phyloP scores from a whole-genome alignment of 2,797 vertebrate genomes.

The Iguana delicatissima region DNA sequence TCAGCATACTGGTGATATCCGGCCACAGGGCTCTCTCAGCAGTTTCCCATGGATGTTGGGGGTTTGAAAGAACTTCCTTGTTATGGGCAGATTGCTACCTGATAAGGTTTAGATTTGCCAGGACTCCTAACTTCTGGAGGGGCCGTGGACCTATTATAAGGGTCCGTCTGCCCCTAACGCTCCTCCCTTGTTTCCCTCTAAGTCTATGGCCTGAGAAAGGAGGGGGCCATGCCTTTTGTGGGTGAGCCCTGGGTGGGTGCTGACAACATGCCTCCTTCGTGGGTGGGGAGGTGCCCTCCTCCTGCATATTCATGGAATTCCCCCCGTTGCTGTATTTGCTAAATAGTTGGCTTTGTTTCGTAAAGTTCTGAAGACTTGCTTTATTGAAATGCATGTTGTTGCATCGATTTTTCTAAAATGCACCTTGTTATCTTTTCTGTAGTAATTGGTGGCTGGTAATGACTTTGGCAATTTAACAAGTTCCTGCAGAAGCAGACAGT shows the following conservation, averaged over 20 bases:
- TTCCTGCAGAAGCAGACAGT: slow-evolving; percentile 83
- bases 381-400: slow-evolving; percentile 86
- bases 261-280: slow-evolving; percentile 68
- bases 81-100: too few relatives aligned
- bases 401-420: slow-evolving; percentile 89
- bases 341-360: slow-evolving; percentile 86
- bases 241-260: slow-evolving; percentile 71
- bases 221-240: slow-evolving; percentile 37
- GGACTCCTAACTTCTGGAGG: too few relatives aligned
- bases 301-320: slow-evolving; percentile 73
- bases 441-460: slow-evolving; percentile 96
- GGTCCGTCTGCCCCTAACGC: background rate
- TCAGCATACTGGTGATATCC: too few relatives aligned
- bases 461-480: slow-evolving; percentile 93
- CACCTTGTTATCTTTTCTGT: slow-evolving; percentile 92
- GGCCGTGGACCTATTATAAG: too few relatives aligned
- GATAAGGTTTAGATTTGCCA: too few relatives aligned
- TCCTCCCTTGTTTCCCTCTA: slow-evolving; percentile 30
- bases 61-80: too few relatives aligned
- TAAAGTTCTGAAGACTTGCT: slow-evolving; percentile 83
- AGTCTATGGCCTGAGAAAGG: slow-evolving; percentile 29
- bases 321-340: slow-evolving; percentile 81
- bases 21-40: too few relatives aligned
- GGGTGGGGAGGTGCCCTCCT: slow-evolving; percentile 38
- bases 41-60: too few relatives aligned